Evolutionary conservation across 1,140 invertebrate genomes (phyloP), one percentile per base, ranked within the genome.

Genomic region (Heterodera carotae): DNA sequence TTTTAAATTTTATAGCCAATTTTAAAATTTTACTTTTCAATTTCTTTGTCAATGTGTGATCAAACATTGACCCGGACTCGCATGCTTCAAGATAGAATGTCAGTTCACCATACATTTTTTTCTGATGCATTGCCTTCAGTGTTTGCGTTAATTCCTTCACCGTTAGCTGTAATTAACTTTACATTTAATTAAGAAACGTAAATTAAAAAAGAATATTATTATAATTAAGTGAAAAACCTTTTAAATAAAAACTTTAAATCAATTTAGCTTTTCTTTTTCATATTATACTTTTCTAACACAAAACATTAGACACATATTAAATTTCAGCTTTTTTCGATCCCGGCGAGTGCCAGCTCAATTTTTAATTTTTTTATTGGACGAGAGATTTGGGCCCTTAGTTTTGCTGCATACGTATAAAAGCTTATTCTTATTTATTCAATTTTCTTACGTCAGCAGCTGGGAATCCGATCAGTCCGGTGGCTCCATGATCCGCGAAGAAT

Each of bases 1-100:
- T 43, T 43, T 67, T 67, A 4, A 67, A 34, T n/a, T n/a, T n/a
- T n/a, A n/a, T n/a, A n/a, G n/a, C n/a, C n/a, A n/a, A n/a, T 43
- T 72, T 36, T 76, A 43, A 70, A 39, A 75, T 25, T 56, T 15
- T 15, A 77, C 76, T 77, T 71, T 90, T 79, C n/a, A 82, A 89
- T 81, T 91, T 87, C 33, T 89, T 85, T 0, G 90, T 88, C 27
- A 92, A 87, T n/a, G 91, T 81, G 62, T 89, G 87, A 56, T 91
- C 86, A 87, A 92, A 92, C 91, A 92, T 92, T 1, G 91, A 92
- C 8, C 92, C 92, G 62, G 91, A 91, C 84, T 92, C 90, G 87
- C 91, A 92, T 18, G 92, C 80, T 86, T 92, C 92, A 73, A 92
- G 84, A 86, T 92, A 92, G 68, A 92, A 87, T 15, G 91, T 89